Base-by-base conservation (phyloP, 2,888 invertebrate genomes). In the Ceriagrion tenellum region DNA sequence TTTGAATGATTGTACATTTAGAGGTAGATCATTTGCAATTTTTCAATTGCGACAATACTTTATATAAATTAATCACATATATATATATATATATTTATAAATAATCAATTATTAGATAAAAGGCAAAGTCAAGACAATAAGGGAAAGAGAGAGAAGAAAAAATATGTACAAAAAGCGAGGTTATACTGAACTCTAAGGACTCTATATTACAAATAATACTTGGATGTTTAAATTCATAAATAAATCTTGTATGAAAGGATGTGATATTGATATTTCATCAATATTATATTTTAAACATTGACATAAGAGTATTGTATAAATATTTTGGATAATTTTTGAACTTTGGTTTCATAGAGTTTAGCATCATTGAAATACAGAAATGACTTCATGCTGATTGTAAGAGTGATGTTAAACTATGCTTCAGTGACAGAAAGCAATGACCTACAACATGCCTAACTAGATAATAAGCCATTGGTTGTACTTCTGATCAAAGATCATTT, bases 31-130 rank as follows among this genome's bases (percentile, higher is more conserved):
- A 93, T 23, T 93, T 69, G 69, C 93, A 93, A 93, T 47, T 69
- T n/a, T 74, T 69, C 81, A 35, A 69, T 47, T 93, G 63, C 69
- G 40, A 47, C 69, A 93, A 69, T 93, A 69, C 47, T 93, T 63
- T 93, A 69, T 93, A 93, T 93, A 93, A 93, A 93, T 93, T 93
- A 93, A 93, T 93, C 47, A 93, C 47, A 74, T 69, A 91, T 93
- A 93, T 40, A n/a, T 69, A 74, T 69, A 91, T 93, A 93, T 40
- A n/a, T 69, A 40, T 93, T 69, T 35, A 81, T 81, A 81, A 81
- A 81, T 81, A 81, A 81, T 35, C 30, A 81, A 35, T 81, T 35
- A 81, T 81, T 81, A 81, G 81, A 81, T 81, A 30, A 35, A 81
- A 35, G 35, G 13, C 3, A 35, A 81, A 81, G 13, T 35, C 81